Conservation (phyloP, 2,797 vertebrate genomes). For the Xyrichtys novacula region DNA sequence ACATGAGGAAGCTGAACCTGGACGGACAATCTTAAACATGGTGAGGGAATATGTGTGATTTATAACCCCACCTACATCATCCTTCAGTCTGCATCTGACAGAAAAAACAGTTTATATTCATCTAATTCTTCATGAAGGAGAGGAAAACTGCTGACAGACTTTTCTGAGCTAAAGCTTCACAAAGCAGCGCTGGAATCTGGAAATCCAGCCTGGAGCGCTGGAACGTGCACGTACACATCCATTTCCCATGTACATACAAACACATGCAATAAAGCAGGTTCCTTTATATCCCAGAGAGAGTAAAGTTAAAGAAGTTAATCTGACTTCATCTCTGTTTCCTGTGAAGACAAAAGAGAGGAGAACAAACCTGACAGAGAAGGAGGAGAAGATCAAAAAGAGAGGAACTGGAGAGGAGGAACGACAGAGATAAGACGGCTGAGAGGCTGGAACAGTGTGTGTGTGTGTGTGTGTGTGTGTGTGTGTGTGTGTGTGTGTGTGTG, state of each 20-base stretch:
- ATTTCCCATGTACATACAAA: conserved; percentile 36
- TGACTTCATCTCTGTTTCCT: conserved; percentile 8
- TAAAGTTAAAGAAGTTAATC: conserved; percentile 18
- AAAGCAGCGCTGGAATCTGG: conserved; percentile 65
- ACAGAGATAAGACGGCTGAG: conserved; percentile 33
- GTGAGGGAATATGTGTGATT: not conserved
- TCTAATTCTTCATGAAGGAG: conserved; percentile 1
- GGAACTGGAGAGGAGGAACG: not conserved
- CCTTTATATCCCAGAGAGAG: conserved; percentile 19
- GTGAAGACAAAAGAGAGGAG: conserved; percentile 19
- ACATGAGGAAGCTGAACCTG: no score
- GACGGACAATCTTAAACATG: no score
- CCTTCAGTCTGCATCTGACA: not conserved
- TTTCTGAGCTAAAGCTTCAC: conserved; percentile 55
- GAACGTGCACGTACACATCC: conserved; percentile 65
- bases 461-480: conserved; percentile 14
- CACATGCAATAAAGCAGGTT: conserved; percentile 18
- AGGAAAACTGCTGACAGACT: conserved; percentile 29
- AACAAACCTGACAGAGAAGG: not conserved
- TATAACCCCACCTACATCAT: not conserved
- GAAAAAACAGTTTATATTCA: not conserved
- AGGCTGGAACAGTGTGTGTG: conserved; percentile 20
- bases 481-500: conserved; percentile 19
- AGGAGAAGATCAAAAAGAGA: conserved; percentile 3
- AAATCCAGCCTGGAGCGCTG: conserved; percentile 67